Base-by-base conservation (phyloP, 2,797 vertebrate genomes). In the Galago senegalensis region DNA sequence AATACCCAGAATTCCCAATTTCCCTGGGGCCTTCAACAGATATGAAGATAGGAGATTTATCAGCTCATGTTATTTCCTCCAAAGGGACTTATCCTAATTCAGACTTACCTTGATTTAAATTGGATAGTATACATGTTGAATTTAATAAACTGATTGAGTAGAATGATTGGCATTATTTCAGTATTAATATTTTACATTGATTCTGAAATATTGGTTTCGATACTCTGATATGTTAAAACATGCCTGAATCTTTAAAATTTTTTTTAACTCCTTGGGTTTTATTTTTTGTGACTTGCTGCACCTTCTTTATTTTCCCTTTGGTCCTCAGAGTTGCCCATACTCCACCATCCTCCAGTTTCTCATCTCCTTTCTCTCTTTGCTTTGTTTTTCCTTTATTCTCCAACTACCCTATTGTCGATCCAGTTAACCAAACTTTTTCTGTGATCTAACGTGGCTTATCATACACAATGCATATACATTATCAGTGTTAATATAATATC, bases 101-200 rank as follows among this genome's bases (percentile, higher is more conserved):
- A 23, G 14, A 76, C 46, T 34, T 76, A 94, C 69, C 75, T 89
- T 93, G 88, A 93, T 80, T 60, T 82, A 97, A 92, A 93, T 8
- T 85, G 46, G 95, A 75, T 63, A 31, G 27, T 63, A 37, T 73
- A 63, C 25, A 63, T 76, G 23, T 92, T 97, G 34, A 49, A 88
- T 92, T 95, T 89, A 85, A 72, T 73, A 86, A 93, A 88, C 40
- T 81, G 40, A 95, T 82, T 85, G 65, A 94, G 14, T 58, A 75
- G 17, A 23, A 85, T 80, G 85, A 1, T 75, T 96, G 83, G 34
- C 31, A 40, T 79, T 92, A 79, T 92, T 95, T 94, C 20, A 67
- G 69, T 76, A 67, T n/a, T 76, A 12, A 37, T 91, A 21, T 43
- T 95, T 96, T 88, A 34, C 27, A 58, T 73, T 3, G 43, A 85